These are phyloP conservation scores for Desoria tigrina DNA, from an alignment of 2,888 invertebrate genomes.

Conservation along the genomic window DNA sequence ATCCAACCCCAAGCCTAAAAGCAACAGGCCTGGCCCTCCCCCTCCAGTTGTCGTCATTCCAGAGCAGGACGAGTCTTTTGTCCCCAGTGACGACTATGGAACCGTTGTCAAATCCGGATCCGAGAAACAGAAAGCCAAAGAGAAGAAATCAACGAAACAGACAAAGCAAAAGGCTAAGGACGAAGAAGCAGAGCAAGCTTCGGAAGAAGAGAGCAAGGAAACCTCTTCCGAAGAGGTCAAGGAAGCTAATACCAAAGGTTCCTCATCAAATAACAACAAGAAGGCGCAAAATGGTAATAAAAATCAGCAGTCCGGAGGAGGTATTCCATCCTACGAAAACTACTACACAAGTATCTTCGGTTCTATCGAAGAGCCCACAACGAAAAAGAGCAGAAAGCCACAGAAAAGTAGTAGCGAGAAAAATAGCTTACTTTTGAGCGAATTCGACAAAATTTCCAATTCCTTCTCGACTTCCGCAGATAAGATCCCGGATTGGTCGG, in stretches of 20 bases:
- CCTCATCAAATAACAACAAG: conserved; percentile 8
- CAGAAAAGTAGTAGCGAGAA: conserved; percentile 8
- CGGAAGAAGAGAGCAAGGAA: conserved; percentile 31
- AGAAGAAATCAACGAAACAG: conserved; percentile 16
- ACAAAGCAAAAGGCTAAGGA: conserved; percentile 22
- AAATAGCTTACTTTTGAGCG: conserved; percentile 10
- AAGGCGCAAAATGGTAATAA: conserved; percentile 4
- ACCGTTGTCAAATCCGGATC: conserved; percentile 24
- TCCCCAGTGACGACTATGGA: conserved; percentile 26
- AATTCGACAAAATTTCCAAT: conserved; percentile 25
- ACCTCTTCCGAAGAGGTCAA: conserved; percentile 31
- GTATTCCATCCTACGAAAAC: conserved; percentile 7
- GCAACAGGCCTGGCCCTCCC: conserved; percentile 21
- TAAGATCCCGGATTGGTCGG: conserved; percentile 24
- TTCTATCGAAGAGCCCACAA: background rate
- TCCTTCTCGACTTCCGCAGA: conserved; percentile 25
- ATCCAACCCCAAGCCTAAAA: too few relatives aligned
- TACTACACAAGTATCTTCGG: conserved; percentile 16
- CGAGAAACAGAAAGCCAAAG: conserved; percentile 2
- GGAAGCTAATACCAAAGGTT: background rate
- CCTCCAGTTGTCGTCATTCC: conserved; percentile 37
- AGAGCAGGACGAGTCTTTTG: conserved; percentile 24
- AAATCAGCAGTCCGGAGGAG: background rate
- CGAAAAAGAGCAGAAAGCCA: background rate
- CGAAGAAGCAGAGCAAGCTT: too few relatives aligned